Base-by-base conservation (phyloP, 2,888 invertebrate genomes). In the Dicranocentrus wangi region DNA sequence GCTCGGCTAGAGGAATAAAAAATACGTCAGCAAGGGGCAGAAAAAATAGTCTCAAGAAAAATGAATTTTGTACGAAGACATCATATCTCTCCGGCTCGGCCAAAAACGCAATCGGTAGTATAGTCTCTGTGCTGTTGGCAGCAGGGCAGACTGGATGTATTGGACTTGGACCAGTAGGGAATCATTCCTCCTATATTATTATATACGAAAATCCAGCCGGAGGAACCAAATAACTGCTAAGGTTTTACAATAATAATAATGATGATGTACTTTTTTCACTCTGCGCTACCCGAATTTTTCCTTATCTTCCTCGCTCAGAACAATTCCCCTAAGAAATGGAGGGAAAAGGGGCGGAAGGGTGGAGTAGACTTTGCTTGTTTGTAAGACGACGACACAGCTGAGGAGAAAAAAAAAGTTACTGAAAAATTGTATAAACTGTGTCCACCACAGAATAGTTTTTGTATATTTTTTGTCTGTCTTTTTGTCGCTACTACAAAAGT, bases 11-110 rank as follows among this genome's bases (percentile, higher is more conserved):
- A 39, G 42, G 3, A 27, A 23, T 7, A 21, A 63, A 43, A 72
- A 63, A 65, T 63, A 66, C 55, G 66, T 68, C 75, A 73, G 53
- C 39, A 51, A 63, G 47, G 39, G 53, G 53, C 28, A 23, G 17
- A 32, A 55, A 66, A 32, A 15, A 55, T 7, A 47, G 47, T 68
- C 55, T 19, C 53, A 60, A 76, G 55, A 76, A 75, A 66, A 55
- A 76, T 76, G 68, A 76, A 76, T 76, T 76, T 76, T 76, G 27
- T 58, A 76, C 58, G 47, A 76, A 43, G 58, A 66, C 63, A 39
- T 28, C 63, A 63, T 63, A 63, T 63, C 63, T 60, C 60, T 42
- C 28, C n/a, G 32, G 32, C 5, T 32, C n/a, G n/a, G n/a, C n/a
- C n/a, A n/a, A 27, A 13, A 27, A 17, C 2, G 28, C 25, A 27